These are phyloP conservation scores for Microcebus tavaratra DNA, from an alignment of 2,113 vertebrate species.

Conservation along the genomic window DNA sequence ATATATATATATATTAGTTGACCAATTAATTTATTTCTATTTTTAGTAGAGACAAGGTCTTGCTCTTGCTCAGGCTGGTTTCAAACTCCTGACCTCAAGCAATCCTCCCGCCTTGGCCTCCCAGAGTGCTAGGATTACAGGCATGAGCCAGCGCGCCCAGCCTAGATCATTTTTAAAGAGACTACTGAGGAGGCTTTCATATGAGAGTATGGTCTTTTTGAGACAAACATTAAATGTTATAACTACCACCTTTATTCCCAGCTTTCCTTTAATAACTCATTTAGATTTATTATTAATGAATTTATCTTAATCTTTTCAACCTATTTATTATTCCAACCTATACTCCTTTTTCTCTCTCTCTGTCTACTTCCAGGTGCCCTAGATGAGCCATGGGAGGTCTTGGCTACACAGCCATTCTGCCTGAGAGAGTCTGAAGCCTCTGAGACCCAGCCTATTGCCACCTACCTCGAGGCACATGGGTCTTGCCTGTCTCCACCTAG, in stretches of 20 bases:
- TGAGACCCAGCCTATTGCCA: not conserved
- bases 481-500: not conserved
- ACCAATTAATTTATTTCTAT: too few species aligned
- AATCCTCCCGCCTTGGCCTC: too few species aligned
- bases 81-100: too few species aligned
- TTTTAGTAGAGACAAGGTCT: too few species aligned
- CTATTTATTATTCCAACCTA: not conserved
- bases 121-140: too few species aligned
- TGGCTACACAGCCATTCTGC: constrained; percentile 76
- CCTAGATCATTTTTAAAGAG: not conserved
- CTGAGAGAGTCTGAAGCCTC: constrained; percentile 37
- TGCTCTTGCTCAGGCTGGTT: too few species aligned
- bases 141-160: too few species aligned
- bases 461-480: not conserved
- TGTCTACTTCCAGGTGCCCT: not conserved
- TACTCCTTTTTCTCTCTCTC: not conserved
- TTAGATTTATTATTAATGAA: not conserved
- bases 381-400: constrained; percentile 72
- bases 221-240: not conserved
- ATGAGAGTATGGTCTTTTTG: not conserved
- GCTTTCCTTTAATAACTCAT: not conserved
- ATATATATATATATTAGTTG: too few species aligned
- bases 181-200: not conserved
- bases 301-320: not conserved
- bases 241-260: not conserved